Conservation (phyloP, 2,113 vertebrate genomes). For the Numida meleagris region DNA sequence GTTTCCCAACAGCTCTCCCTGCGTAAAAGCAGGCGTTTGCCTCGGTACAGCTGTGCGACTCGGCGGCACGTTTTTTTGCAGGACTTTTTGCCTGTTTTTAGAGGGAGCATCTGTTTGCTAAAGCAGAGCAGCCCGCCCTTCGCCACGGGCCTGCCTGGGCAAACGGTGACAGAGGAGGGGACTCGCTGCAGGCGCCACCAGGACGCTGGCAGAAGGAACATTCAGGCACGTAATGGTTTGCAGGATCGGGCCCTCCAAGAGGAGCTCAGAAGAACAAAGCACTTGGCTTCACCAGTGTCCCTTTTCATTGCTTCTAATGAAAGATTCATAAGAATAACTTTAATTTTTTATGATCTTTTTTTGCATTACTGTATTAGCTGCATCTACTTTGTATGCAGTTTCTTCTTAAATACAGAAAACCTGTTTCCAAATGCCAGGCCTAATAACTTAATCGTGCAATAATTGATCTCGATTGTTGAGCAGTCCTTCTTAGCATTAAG, state of each 20-base stretch:
- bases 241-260: constrained; percentile 72
- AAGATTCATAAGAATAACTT: constrained; percentile 87
- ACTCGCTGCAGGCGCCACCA: constrained; percentile 4
- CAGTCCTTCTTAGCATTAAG: constrained; percentile 1
- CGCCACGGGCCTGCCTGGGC: background rate
- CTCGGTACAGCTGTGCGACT: constrained; percentile 75
- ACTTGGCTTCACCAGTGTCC: constrained; percentile 75
- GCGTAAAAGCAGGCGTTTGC: constrained; percentile 64
- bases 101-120: constrained; percentile 79
- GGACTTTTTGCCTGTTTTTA: constrained; percentile 79
- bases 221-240: constrained; percentile 57
- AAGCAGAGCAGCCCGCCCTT: constrained; percentile 66
- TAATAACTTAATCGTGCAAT: constrained; percentile 51
- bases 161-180: constrained; percentile 36
- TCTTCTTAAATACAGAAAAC: constrained; percentile 77
- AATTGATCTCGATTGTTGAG: constrained; percentile 22
- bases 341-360: constrained; percentile 84
- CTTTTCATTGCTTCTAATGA: constrained; percentile 85
- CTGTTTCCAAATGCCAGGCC: constrained; percentile 67
- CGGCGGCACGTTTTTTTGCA: constrained; percentile 28
- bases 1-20: constrained; percentile 70
- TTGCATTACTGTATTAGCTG: constrained; percentile 77
- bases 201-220: constrained; percentile 52
- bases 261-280: constrained; percentile 77
- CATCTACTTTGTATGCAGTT: constrained; percentile 69